Conservation (phyloP, 2,797 vertebrate species). For the Notoglanidium macrostoma region DNA sequence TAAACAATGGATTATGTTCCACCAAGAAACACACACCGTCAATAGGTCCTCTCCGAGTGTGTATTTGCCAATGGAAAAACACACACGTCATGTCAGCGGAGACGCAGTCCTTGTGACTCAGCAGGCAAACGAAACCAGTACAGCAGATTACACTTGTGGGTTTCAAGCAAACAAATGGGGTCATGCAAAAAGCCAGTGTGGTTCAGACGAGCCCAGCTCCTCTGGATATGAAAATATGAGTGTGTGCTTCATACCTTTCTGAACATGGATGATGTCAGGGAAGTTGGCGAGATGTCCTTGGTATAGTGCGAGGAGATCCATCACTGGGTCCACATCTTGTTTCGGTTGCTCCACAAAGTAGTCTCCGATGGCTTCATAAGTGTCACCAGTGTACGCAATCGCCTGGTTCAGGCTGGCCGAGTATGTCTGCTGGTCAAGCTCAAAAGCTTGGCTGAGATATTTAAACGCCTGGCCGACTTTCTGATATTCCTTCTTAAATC, state of each 20-base stretch:
- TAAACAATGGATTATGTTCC: background rate
- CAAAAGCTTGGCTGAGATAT: conserved; percentile 91
- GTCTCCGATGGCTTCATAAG: conserved; percentile 91
- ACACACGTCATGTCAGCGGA: conserved; percentile 46
- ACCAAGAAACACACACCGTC: background rate
- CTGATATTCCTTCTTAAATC: conserved; percentile 98
- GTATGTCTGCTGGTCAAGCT: conserved; percentile 94
- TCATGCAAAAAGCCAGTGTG: conserved; percentile 52
- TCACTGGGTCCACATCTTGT: conserved; percentile 91
- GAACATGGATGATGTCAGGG: conserved; percentile 98
- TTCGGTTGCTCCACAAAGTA: conserved; percentile 94
- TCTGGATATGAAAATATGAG: conserved; percentile 18
- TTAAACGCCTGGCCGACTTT: conserved; percentile 94
- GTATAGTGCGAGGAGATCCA: conserved; percentile 95
- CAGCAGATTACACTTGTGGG: conserved; percentile 31
- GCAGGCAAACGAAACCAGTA: conserved; percentile 51
- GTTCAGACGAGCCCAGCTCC: background rate
- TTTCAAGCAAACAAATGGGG: conserved; percentile 61
- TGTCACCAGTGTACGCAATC: conserved; percentile 91
- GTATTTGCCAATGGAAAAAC: conserved; percentile 18
- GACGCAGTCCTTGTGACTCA: conserved; percentile 48
- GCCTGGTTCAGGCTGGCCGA: conserved; percentile 90
- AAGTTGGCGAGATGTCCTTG: conserved; percentile 98
- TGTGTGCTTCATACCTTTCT: conserved; percentile 86
- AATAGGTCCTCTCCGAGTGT: conserved; percentile 9